These are phyloP conservation scores for Laupala kohalensis DNA, from an alignment of 1,140 invertebrate genomes.

Conservation along the genomic window DNA sequence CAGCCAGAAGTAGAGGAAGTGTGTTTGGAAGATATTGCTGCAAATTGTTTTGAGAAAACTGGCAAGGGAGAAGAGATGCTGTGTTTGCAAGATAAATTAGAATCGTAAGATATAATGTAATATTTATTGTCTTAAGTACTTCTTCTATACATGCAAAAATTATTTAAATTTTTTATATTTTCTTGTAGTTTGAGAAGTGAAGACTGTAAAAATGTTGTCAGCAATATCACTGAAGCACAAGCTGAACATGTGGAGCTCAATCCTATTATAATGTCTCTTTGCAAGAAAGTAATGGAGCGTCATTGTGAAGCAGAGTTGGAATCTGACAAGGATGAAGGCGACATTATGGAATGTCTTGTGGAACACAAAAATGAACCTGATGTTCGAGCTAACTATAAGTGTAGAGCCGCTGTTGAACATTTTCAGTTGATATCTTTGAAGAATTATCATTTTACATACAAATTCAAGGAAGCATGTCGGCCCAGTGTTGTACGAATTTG, in stretches of 20 bases:
- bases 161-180: neutral
- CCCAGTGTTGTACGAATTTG: slow-evolving; percentile 71
- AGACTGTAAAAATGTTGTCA: slow-evolving; percentile 57
- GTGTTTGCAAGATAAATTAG: slow-evolving; percentile 85
- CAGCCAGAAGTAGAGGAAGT: slow-evolving; percentile 85
- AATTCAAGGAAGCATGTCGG: slow-evolving; percentile 90
- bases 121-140: neutral
- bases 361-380: slow-evolving; percentile 78
- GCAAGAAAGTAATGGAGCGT: slow-evolving; percentile 66
- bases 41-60: slow-evolving; percentile 69
- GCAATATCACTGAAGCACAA: slow-evolving; percentile 83
- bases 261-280: slow-evolving; percentile 67
- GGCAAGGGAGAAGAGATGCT: slow-evolving; percentile 76
- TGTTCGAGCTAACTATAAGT: slow-evolving; percentile 63
- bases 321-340: slow-evolving; percentile 52
- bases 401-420: slow-evolving; percentile 87
- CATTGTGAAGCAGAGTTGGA: slow-evolving; percentile 60
- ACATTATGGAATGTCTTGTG: slow-evolving; percentile 55
- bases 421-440: slow-evolving; percentile 83
- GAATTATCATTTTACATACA: slow-evolving; percentile 87
- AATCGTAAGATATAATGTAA: slow-evolving; percentile 35
- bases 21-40: slow-evolving; percentile 75
- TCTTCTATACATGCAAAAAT: neutral
- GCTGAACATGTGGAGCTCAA: slow-evolving; percentile 76
- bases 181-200: slow-evolving; percentile 29